These are phyloP conservation scores for Cepphus grylle DNA, from an alignment of 2,113 vertebrate genomes.

Conservation along the genomic window DNA sequence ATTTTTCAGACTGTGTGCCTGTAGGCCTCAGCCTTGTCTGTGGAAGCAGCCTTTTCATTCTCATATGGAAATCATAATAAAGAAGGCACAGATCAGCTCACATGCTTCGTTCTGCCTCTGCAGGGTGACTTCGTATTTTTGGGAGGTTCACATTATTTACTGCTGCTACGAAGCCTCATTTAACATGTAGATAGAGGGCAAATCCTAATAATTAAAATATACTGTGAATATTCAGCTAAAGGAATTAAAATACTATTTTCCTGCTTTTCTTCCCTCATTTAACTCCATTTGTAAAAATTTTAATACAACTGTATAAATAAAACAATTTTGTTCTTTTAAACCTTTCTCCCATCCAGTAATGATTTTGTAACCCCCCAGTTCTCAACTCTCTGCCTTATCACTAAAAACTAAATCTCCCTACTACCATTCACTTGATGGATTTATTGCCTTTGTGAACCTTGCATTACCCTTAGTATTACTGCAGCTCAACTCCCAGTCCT, in stretches of 20 bases:
- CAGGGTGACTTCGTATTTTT: not conserved
- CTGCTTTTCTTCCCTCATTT: not conserved
- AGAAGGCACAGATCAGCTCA: not conserved
- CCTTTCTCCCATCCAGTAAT: not conserved
- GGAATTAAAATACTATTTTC: not conserved
- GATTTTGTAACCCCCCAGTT: not conserved
- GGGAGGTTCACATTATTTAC: not conserved
- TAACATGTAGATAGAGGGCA: not conserved
- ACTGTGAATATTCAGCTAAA: not conserved
- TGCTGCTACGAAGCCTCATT: not conserved
- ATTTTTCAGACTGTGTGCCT: slow-evolving; percentile 4
- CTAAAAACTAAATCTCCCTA: not conserved
- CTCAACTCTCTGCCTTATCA: not conserved
- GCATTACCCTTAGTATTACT: not conserved
- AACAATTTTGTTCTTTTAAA: not conserved
- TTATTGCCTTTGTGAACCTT: not conserved
- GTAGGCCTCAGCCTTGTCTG: not conserved
- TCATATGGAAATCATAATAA: not conserved
- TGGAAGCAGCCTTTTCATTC: not conserved
- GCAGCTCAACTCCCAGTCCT: not conserved
- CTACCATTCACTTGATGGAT: not conserved
- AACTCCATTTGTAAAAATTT: not conserved
- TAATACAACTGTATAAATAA: not conserved
- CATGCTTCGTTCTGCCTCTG: not conserved
- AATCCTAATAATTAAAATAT: not conserved